phyloP scores from a whole-genome alignment of 2,113 vertebrate genomes.

The Rhineura floridana region DNA sequence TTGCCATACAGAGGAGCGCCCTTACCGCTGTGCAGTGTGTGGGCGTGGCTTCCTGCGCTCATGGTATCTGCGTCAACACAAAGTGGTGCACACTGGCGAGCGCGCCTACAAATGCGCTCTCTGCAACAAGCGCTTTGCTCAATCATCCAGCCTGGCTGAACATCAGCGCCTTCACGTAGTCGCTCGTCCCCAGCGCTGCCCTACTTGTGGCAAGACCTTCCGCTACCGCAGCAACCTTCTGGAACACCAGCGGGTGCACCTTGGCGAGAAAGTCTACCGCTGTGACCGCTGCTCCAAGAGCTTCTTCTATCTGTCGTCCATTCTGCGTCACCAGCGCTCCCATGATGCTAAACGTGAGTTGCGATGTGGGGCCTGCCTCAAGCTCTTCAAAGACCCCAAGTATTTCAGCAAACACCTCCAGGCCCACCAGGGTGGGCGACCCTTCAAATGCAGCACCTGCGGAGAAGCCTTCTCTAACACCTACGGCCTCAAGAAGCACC shows the following conservation, averaged over 20 bases:
- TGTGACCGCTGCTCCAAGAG: conserved; percentile 77
- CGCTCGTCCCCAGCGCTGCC: conserved; percentile 72
- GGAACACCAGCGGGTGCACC: conserved; percentile 75
- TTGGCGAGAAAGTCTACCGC: conserved; percentile 75
- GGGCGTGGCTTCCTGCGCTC: conserved; percentile 83
- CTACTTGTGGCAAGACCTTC: conserved; percentile 75
- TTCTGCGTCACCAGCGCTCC: conserved; percentile 74
- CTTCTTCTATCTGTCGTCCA: conserved; percentile 77
- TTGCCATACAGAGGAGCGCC: conserved; percentile 84
- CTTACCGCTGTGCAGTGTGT: conserved; percentile 84
- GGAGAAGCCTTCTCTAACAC: conserved; percentile 75
- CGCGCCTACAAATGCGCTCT: conserved; percentile 75
- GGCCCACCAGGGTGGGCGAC: conserved; percentile 72
- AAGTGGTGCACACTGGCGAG: conserved; percentile 80
- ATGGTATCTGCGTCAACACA: conserved; percentile 86
- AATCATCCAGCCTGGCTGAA: conserved; percentile 73
- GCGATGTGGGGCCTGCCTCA: conserved; percentile 73
- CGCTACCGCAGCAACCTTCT: conserved; percentile 75
- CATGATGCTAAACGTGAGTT: conserved; percentile 67
- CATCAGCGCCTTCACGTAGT: conserved; percentile 71
- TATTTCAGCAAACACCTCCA: conserved; percentile 76
- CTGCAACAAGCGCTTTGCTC: conserved; percentile 75
- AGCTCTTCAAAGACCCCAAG: conserved; percentile 77
- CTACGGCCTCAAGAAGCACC: conserved; percentile 76
- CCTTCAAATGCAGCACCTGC: conserved; percentile 75